Evolutionary conservation across 2,888 invertebrate genomes (phyloP).

Genomic region (Limenitis camilla): DNA sequence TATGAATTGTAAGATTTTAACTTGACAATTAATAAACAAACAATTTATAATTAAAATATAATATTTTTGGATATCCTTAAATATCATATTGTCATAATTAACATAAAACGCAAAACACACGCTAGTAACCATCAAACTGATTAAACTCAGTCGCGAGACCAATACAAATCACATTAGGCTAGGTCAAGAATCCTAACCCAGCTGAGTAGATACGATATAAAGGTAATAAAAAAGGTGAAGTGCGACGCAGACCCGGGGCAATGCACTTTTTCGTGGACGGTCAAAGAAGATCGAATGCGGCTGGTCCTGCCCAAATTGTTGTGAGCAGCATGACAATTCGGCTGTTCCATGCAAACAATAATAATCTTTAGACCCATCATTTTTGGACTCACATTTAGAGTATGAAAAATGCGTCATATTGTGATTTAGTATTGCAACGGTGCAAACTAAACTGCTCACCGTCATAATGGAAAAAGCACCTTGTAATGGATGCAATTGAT

Average conservation of each 20-base stretch:
- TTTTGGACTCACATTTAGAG: neutral
- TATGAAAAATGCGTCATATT: neutral
- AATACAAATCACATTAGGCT: slow-evolving; percentile 64
- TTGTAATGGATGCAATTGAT: slow-evolving; percentile 19
- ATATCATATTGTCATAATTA: neutral
- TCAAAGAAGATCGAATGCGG: slow-evolving; percentile 49
- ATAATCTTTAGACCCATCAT: slow-evolving; percentile 17
- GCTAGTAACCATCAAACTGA: slow-evolving; percentile 3
- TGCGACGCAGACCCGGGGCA: slow-evolving; percentile 48
- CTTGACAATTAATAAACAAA: too few relatives aligned
- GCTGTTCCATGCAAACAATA: slow-evolving; percentile 22
- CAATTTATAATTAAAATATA: neutral
- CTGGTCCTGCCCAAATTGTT: slow-evolving; percentile 40
- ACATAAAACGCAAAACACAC: neutral
- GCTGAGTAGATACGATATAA: slow-evolving; percentile 51
- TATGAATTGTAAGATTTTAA: neutral
- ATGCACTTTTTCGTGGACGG: slow-evolving; percentile 64
- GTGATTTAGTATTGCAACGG: neutral
- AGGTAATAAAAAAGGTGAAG: slow-evolving; percentile 43
- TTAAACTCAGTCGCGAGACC: slow-evolving; percentile 26
- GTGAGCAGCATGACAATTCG: slow-evolving; percentile 54
- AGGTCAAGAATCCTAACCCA: slow-evolving; percentile 69
- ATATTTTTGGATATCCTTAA: neutral
- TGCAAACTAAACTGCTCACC: slow-evolving; percentile 5
- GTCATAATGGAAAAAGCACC: slow-evolving; percentile 21